These are phyloP conservation scores for Hydractinia symbiolongicarpus DNA, from an alignment of 30 jellyfish, hydroid and myxozoan species.

Conservation along the genomic window DNA sequence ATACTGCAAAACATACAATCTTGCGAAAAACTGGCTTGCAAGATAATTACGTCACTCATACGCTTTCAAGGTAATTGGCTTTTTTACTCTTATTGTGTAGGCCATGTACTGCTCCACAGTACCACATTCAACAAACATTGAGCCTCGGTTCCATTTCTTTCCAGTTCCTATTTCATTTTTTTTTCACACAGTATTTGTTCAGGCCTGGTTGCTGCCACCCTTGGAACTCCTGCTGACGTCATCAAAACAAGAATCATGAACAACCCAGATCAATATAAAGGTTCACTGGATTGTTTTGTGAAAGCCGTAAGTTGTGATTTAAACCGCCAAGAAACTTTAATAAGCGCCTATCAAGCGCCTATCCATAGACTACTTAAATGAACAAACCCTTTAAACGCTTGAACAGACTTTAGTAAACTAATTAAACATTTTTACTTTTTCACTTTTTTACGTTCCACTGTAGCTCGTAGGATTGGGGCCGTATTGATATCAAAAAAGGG, in stretches of 20 bases:
- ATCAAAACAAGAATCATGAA: slow-evolving; percentile 89
- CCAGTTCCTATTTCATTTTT: neutral
- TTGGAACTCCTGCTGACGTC: slow-evolving; percentile 98
- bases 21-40: slow-evolving; percentile 62
- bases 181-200: slow-evolving; percentile 60
- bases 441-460: no score
- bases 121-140: no score
- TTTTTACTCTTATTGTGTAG: no score
- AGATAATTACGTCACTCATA: slow-evolving; percentile 76
- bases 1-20: slow-evolving; percentile 77
- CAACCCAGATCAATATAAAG: slow-evolving; percentile 75
- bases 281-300: slow-evolving; percentile 77
- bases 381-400: no score
- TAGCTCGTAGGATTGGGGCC: no score
- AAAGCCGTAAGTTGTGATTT: slow-evolving; percentile 50
- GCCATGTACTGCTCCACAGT: neutral
- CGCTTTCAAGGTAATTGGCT: slow-evolving; percentile 50
- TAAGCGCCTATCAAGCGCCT: no score
- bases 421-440: no score
- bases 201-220: slow-evolving; percentile 77
- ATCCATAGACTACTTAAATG: no score
- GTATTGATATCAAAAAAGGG: no score
- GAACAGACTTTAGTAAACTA: no score
- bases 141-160: no score
- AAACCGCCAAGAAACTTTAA: no score